Base-by-base conservation (phyloP, 2,113 vertebrate genomes). In the Oreochromis spilurus region DNA sequence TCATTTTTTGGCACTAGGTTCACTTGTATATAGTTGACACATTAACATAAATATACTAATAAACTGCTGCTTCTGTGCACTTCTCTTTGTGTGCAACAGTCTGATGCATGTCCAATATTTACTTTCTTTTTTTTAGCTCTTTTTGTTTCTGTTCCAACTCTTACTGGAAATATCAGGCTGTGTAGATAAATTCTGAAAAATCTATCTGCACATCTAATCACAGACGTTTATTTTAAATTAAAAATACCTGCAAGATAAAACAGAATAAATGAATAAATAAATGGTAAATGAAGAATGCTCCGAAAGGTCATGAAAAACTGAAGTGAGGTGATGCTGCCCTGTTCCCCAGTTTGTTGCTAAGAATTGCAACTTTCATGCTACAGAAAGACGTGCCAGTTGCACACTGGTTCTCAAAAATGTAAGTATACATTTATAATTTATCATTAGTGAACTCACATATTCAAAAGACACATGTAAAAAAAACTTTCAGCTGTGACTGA, bases 51-150 rank as follows among this genome's bases (percentile, higher is more conserved):
- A 31, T 75, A 48, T 72, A 1, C 38, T 72, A 45, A 21, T 45
- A 45, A 67, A 75, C 67, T 43, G 7, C 13, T 70, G 38, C 38
- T 72, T 72, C 4, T 40, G 19, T 40, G n/a, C 36, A 70, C 19
- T 48, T 72, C 65, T 50, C 14, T 29, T 31, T 29, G 21, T 48
- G 24, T 48, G 0, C 24, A 48, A 45, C 70, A 19, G 1, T 75
- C 1, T 26, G 24, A 75, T 48, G 21, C 65, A 70, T 43, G 36
- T 70, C 12, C 0, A 70, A 43, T 70, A 70, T 24, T 70, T 0
- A 1, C 36, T 17, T 16, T 70, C 7, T 40, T 70, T 67, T 67
- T 40, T 40, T 67, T 40, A 40, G 19, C 36, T 67, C 34, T 67
- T 70, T 70, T 43, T 43, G 65, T 2, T 70, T 43, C 12, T 70